phyloP scores from a whole-genome alignment of 2,888 invertebrate species.

The Pocota personata region DNA sequence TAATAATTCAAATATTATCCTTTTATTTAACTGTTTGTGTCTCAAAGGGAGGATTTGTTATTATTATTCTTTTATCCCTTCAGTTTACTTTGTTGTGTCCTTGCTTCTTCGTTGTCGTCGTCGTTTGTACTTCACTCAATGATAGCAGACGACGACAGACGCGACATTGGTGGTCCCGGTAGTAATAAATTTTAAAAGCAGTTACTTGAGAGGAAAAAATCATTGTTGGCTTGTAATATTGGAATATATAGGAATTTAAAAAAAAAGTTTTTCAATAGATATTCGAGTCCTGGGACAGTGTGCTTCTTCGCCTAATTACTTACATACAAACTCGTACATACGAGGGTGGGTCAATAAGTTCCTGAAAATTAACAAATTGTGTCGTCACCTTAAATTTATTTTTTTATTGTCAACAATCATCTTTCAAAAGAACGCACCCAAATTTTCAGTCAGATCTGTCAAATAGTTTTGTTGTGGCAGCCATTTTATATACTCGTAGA shows the following conservation, averaged over 20 bases:
- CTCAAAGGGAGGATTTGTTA: constrained; percentile 53
- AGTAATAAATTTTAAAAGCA: constrained; percentile 22
- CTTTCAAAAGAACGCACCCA: too few species aligned
- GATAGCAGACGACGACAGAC: neutral
- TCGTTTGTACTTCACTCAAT: constrained; percentile 1
- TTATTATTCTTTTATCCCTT: constrained; percentile 37
- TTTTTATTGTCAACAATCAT: too few species aligned
- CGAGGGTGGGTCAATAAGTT: too few species aligned
- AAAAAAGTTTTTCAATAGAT: constrained; percentile 1
- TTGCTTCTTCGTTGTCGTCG: neutral
- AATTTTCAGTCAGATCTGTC: too few species aligned
- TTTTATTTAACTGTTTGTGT: constrained; percentile 49
- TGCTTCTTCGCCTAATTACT: constrained; percentile 24
- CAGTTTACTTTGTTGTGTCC: neutral
- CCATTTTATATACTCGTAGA: too few species aligned
- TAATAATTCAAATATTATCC: constrained; percentile 61
- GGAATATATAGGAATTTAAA: neutral
- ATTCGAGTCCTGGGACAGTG: neutral
- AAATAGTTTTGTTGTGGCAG: too few species aligned
- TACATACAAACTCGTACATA: too few species aligned
- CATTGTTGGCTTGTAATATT: constrained; percentile 22
- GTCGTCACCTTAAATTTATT: too few species aligned
- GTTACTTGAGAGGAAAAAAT: neutral
- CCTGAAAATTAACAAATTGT: too few species aligned
- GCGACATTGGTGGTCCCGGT: neutral